These are phyloP conservation scores for Thecophora atra DNA, from an alignment of 2,888 invertebrate species.

Conservation along the genomic window DNA sequence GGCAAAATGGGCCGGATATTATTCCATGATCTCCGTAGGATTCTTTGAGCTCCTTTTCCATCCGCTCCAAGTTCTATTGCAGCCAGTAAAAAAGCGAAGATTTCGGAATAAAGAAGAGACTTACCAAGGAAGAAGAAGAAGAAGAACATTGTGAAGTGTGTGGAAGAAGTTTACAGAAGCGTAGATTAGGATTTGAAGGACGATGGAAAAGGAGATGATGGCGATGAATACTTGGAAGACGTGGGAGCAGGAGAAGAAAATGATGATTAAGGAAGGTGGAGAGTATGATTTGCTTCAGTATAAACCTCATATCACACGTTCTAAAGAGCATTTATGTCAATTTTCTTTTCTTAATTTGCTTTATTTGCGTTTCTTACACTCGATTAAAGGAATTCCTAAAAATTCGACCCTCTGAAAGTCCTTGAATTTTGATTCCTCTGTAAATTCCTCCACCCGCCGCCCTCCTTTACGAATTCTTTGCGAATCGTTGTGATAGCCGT, in stretches of 20 bases:
- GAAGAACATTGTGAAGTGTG: no score
- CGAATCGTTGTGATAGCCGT: background rate
- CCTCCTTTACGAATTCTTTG: background rate
- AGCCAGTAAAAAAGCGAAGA: background rate
- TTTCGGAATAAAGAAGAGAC: no score
- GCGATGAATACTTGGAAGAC: no score
- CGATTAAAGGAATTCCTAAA: background rate
- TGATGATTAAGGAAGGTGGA: no score
- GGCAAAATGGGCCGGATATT: conserved; percentile 33
- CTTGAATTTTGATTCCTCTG: background rate
- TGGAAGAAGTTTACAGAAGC: no score
- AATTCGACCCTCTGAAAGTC: background rate
- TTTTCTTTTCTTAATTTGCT: background rate
- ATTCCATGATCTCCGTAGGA: conserved; percentile 18
- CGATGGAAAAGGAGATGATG: no score
- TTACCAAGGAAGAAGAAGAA: no score
- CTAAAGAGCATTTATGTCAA: no score
- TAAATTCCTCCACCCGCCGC: background rate
- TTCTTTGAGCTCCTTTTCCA: conserved; percentile 4
- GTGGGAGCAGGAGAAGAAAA: no score
- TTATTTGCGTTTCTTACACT: background rate
- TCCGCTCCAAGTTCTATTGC: background rate
- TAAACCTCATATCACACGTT: no score
- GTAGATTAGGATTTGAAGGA: no score
- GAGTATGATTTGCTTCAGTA: no score